These are phyloP conservation scores for Haliclona indistincta DNA, from an alignment of 37 sponge, comb jelly and placozoan species.

Conservation along the genomic window DNA sequence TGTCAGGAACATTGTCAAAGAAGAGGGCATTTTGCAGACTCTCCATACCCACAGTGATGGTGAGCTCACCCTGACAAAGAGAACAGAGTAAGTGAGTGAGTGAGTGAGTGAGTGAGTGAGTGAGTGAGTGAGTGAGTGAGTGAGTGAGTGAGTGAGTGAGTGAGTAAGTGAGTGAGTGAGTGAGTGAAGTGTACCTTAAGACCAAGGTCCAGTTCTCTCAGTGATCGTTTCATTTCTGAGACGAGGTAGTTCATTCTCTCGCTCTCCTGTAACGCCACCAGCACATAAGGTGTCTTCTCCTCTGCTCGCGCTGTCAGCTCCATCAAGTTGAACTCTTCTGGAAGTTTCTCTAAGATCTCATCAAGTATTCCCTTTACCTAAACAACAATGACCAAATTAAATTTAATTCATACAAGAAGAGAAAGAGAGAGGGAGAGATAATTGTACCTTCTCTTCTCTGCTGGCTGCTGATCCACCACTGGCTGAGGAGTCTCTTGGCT, in stretches of 20 bases:
- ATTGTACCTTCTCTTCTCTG: slow-evolving; percentile 89
- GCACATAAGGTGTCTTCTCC: slow-evolving; percentile 95
- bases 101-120: background rate
- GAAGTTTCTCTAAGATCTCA: slow-evolving; percentile 94
- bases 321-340: slow-evolving; percentile 90
- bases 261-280: slow-evolving; percentile 99
- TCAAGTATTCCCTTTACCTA: slow-evolving; percentile 91
- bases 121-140: background rate
- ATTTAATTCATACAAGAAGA: too few species aligned
- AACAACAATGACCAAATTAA: background rate
- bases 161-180: background rate
- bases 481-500: slow-evolving; percentile 91
- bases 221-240: slow-evolving; percentile 85
- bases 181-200: slow-evolving; percentile 73
- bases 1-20: slow-evolving; percentile 86
- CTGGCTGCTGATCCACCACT: slow-evolving; percentile 77
- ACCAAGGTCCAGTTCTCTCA: slow-evolving; percentile 95
- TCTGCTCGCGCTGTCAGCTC: slow-evolving; percentile 90
- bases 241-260: slow-evolving; percentile 97
- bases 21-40: slow-evolving; percentile 86
- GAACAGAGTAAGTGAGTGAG: background rate
- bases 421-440: background rate
- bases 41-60: slow-evolving; percentile 98
- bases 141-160: background rate
- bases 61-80: slow-evolving; percentile 88